Conservation (phyloP, 2,113 vertebrate species). For the Hemicordylus capensis region DNA sequence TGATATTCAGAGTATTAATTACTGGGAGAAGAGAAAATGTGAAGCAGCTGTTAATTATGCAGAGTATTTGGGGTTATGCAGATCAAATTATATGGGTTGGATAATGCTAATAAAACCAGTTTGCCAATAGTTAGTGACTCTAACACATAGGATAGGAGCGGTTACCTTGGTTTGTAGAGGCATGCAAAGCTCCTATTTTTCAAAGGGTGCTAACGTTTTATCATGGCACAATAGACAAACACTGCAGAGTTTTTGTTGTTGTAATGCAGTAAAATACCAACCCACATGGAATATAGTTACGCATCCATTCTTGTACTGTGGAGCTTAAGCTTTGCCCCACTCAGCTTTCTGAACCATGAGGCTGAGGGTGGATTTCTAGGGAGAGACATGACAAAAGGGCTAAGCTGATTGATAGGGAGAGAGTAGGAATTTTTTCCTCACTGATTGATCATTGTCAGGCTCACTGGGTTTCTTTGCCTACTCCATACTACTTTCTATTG, state of each 20-base stretch:
- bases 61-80: not conserved
- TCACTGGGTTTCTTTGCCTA: too few species aligned
- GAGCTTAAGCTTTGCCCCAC: too few species aligned
- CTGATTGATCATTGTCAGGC: too few species aligned
- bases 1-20: not conserved
- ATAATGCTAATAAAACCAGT: rapidly evolving
- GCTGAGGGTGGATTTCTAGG: too few species aligned
- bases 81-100: not conserved
- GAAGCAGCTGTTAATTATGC: not conserved
- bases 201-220: not conserved
- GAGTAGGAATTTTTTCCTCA: too few species aligned
- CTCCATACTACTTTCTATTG: too few species aligned
- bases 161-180: not conserved
- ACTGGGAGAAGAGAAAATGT: not conserved
- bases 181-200: not conserved
- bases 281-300: too few species aligned
- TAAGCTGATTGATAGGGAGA: too few species aligned
- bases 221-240: not conserved
- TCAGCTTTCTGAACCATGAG: too few species aligned
- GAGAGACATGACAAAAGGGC: too few species aligned
- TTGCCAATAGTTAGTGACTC: not conserved
- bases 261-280: not conserved
- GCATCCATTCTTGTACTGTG: too few species aligned
- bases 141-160: rapidly evolving
- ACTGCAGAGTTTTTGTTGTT: not conserved